phyloP scores from a whole-genome alignment of 1,140 invertebrate genomes.

The Ectropis grisescens region DNA sequence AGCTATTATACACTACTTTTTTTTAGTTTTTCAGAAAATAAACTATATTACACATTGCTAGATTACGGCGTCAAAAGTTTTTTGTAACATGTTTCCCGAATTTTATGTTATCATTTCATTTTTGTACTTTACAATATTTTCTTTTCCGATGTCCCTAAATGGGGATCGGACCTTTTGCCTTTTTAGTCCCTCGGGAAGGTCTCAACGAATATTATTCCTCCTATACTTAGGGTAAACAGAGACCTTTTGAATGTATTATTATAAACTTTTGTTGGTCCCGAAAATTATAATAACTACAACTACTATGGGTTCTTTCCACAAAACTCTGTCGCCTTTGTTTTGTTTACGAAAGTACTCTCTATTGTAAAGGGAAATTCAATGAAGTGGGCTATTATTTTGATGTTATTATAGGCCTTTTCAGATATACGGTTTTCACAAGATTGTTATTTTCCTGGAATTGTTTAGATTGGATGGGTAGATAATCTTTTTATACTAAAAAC shows the following conservation, averaged over 20 bases:
- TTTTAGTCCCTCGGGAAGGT: conserved; percentile 29
- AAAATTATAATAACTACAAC: conserved; percentile 37
- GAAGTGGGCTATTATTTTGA: too few relatives aligned
- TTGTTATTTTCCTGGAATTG: too few relatives aligned
- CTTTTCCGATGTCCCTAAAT: conserved; percentile 32
- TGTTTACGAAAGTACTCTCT: background rate
- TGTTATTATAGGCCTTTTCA: too few relatives aligned
- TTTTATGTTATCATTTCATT: conserved; percentile 1
- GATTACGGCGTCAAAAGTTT: too few relatives aligned
- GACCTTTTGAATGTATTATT: conserved; percentile 44
- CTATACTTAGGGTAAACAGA: conserved; percentile 27
- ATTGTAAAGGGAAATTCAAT: too few relatives aligned
- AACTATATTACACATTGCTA: too few relatives aligned
- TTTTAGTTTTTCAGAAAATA: too few relatives aligned
- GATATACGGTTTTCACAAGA: too few relatives aligned
- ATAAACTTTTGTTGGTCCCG: conserved; percentile 39
- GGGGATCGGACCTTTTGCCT: conserved; percentile 43
- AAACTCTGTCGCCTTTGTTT: conserved; percentile 20
- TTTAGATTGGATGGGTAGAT: too few relatives aligned
- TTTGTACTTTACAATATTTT: conserved; percentile 31
- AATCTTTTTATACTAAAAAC: too few relatives aligned
- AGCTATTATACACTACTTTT: too few relatives aligned
- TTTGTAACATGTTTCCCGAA: too few relatives aligned
- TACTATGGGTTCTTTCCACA: conserved; percentile 15
- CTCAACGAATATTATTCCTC: conserved; percentile 35